Conservation (phyloP, 2,797 vertebrate genomes). For the Chelidonichthys spinosus region DNA sequence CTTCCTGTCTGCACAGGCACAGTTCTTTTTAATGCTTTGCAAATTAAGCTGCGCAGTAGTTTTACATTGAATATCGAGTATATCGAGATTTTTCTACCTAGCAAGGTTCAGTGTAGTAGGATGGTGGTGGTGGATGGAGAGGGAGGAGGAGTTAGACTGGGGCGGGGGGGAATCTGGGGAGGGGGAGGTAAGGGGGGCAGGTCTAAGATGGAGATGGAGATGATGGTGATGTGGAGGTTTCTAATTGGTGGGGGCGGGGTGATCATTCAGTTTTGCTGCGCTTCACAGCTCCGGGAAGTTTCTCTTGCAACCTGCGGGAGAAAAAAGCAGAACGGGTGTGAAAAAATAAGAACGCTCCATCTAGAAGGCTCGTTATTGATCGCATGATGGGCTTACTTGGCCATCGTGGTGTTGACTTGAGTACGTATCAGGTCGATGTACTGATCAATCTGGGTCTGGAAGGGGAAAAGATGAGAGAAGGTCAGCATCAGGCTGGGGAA, state of each 20-base stretch:
- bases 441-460: conserved; percentile 92
- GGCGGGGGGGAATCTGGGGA: conserved; percentile 3
- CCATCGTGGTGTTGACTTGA: conserved; percentile 87
- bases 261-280: conserved; percentile 87
- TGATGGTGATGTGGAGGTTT: conserved; percentile 50
- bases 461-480: background rate
- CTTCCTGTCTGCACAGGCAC: conserved; percentile 66
- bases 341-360: background rate
- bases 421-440: conserved; percentile 88
- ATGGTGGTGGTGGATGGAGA: conserved; percentile 64
- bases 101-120: conserved; percentile 79
- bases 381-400: conserved; percentile 86
- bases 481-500: background rate
- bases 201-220: conserved; percentile 54
- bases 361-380: background rate
- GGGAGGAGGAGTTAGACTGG: conserved; percentile 49
- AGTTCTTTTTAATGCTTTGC: conserved; percentile 72
- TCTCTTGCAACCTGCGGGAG: conserved; percentile 89
- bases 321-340: background rate
- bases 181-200: conserved; percentile 7
- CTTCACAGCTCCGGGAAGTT: conserved; percentile 89
- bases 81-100: conserved; percentile 79
- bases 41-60: conserved; percentile 83
- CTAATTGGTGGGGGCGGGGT: background rate
- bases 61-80: conserved; percentile 81